Evolutionary conservation across 2,888 invertebrate species (phyloP), one percentile per base, ranked within the genome.

Genomic region (Noctua janthe): DNA sequence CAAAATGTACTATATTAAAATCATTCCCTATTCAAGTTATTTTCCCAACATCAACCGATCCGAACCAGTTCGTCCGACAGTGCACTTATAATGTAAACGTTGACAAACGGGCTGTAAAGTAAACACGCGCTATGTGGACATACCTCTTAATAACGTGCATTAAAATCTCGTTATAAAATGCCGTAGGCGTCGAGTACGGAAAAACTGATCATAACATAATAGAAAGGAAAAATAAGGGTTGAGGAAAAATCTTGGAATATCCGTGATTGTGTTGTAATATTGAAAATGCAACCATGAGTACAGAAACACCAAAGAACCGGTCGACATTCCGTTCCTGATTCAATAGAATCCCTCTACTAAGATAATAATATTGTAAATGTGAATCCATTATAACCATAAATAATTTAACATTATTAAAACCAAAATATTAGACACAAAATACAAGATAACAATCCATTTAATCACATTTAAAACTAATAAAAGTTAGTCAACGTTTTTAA

Each of bases 71-170:
- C 54, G 23, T 15, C 54, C 17, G 23, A 74, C 20, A 72, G 69
- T 39, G 67, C 64, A 71, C 82, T 79, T 71, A 49, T 20, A 75
- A 43, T 54, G 56, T 35, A 51, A 82, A 71, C 67, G 66, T 85
- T 73, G 29, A 78, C 56, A 66, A 49, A 70, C 71, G n/a, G 35
- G 15, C 23, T 43, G 7, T 49, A 39, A 23, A 69, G 59, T 49
- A 59, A 47, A 76, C 71, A 62, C 35, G 4, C 62, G 54, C 47
- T n/a, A 10, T 76, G 74, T 86, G n/a, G 62, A 76, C 69, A 72
- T 15, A 62, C 39, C 76, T 64, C 79, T 76, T 69, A 11, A 84
- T 62, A 62, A 71, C 29, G 43, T 35, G 39, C 76, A 74, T 71
- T 79, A 49, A 74, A 56, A 76, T 43, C 49, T 76, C 76, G 82